Base-by-base conservation (phyloP, 2,888 invertebrate genomes). In the Vanessa cardui region DNA sequence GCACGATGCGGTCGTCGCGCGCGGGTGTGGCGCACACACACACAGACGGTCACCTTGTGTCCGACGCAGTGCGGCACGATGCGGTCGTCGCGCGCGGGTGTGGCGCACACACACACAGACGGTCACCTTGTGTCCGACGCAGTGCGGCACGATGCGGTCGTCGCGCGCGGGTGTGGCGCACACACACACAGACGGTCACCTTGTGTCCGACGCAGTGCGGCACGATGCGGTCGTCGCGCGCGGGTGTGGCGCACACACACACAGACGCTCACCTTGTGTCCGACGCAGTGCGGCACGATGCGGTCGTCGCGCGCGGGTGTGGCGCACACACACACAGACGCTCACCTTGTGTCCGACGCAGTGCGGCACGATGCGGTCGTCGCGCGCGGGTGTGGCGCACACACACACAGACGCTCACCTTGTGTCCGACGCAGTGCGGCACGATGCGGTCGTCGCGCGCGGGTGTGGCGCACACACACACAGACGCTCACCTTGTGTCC, bases 181-280 rank as follows among this genome's bases (percentile, higher is more conserved):
- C 4, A 26, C 47, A 47, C 47, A 47, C n/a, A 46, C 46, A n/a
- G 6, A 26, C 26, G 6, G n/a, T 15, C 39, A 97, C 96, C 94
- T 95, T 96, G 72, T 95, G 89, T 0, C 98, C 98, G 56, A 98
- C 93, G 39, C 93, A 87, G 77, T 95, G 96, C 15, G 99, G 98
- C 71, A 99, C 96, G 31, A 98, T 95, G 60, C 93, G 91, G 86
- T 99, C 99, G 86, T 99, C 98, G 86, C 96, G 95, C 0, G 99
- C 98, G 89, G n/a, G n/a, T n/a, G n/a, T n/a, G n/a, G n/a, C n/a
- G n/a, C n/a, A n/a, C n/a, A n/a, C n/a, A n/a, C n/a, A n/a, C n/a
- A n/a, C n/a, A 47, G 16, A 18, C 8, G 6, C 0, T 47, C 4
- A 46, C 46, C 5, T 26, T 26, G 26, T 26, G 26, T 26, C 26